Percentiles rank a stretch among this genome's conserved stretches.
phyloP scores from a whole-genome alignment of 1,140 invertebrate species.

The Drosophila mojavensis region DNA sequence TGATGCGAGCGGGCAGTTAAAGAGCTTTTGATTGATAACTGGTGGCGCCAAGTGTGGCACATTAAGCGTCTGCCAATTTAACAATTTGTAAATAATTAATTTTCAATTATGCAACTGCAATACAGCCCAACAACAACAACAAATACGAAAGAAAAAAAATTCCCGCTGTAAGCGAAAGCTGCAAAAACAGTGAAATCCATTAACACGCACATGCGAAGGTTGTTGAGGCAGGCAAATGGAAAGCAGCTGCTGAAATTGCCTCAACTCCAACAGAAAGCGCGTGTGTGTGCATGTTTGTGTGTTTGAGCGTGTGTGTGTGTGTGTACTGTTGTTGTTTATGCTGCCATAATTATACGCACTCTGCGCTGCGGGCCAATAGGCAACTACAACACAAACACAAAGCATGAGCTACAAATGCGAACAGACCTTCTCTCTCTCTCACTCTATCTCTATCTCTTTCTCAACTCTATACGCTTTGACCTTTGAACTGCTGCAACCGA shows the following conservation, averaged over 20 bases:
- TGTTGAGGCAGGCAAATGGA: not conserved
- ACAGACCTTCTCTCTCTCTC: not conserved
- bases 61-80: conserved; percentile 67
- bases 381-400: conserved; percentile 28
- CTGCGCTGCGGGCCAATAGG: conserved; percentile 58
- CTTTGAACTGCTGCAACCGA: conserved; percentile 28
- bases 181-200: conserved; percentile 62
- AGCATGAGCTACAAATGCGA: conserved; percentile 17
- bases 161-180: not conserved
- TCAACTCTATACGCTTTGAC: conserved; percentile 11
- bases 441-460: not conserved
- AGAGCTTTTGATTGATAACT: conserved; percentile 56
- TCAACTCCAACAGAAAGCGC: not conserved
- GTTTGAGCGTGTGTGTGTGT: conserved; percentile 12
- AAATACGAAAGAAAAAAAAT: not conserved
- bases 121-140: conserved; percentile 22
- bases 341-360: conserved; percentile 73
- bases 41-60: conserved; percentile 5
- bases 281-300: not conserved
- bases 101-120: conserved; percentile 76
- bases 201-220: conserved; percentile 50
- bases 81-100: conserved; percentile 81
- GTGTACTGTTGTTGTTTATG: conserved; percentile 57
- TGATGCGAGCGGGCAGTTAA: not conserved
- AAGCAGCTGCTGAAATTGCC: conserved; percentile 33